Base-by-base conservation (phyloP, 2,888 invertebrate genomes). In the Stenurella melanura region DNA sequence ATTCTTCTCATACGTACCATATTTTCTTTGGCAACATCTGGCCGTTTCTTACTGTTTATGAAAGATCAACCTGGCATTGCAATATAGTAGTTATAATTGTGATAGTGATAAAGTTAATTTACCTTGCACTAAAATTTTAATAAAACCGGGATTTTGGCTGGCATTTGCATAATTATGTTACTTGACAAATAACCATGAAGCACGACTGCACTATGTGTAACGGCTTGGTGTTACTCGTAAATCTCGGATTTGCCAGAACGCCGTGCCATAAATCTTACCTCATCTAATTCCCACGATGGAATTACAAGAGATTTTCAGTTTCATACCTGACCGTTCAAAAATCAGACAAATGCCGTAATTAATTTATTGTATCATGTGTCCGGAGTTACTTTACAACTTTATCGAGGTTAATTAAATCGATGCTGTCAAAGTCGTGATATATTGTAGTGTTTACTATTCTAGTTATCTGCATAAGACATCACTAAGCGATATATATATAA, bases 321-420 rank as follows among this genome's bases (percentile, higher is more conserved):
- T 76, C 75, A 76, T 78, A 78, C 71, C 69, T 69, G 77, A 72
- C 73, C 54, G 73, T 70, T 71, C 69, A 74, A 80, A 80, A 80
- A 79, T 79, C 72, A 42, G 77, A 76, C 77, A 75, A 81, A 78
- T 79, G 69, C 80, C 71, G 67, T 78, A 77, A 80, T 80, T 80
- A 80, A 81, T 81, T 80, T 80, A 79, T 79, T 78, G 61, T 69
- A 74, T 73, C 64, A 56, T 54, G 68, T 71, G 76, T 76, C 73
- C 78, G 76, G 73, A 74, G 78, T 60, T 77, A 78, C 77, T 80
- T 74, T 79, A 81, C 81, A 82, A 82, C 82, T 80, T 77, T 76
- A 82, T 82, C 79, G 75, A 75, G 78, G 76, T 80, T 81, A 82
- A 82, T 82, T 81, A 80, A 80, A 78, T 75, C 74, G 76, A 78